Base-by-base conservation (phyloP, 2,888 invertebrate species). In the Caenorhabditis wallacei region DNA sequence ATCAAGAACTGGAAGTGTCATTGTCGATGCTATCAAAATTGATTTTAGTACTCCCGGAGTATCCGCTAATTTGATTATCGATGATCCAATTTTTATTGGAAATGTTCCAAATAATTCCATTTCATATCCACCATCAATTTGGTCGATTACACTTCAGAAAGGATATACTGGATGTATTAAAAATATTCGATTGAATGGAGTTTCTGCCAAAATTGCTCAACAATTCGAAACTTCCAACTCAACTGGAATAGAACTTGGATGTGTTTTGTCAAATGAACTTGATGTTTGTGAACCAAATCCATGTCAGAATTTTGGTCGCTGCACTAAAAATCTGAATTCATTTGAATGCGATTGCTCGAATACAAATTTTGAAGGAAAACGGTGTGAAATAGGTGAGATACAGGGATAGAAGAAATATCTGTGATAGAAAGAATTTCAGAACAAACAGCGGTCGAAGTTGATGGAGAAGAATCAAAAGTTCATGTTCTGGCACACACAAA, bases 1-100 rank as follows among this genome's bases (percentile, higher is more conserved):
- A n/a, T 89, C 91, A 13, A 72, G 91, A 48, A 87, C 85, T 24
- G 91, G 91, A 26, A 85, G 85, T 46, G 89, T 90, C 8, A 79
- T 89, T 20, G 90, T 91, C 13, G 91, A 91, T 76, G 84, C 87
- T 24, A 79, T 90, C 43, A 88, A 90, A 63, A 91, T 90, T 11
- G 91, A 91, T 71, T 91, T 91, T 75, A 88, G 85, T 57, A 91
- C 91, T 4, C 91, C 91, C 13, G 91, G 91, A 13, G 88, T 91
- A 0, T 91, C 91, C 10, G 87, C 91, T 0, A 91, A 91, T 82
- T 82, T 91, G 16, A 89, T 90, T 35, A 87, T 91, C 53, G 84
- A 84, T 46, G 84, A 85, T 64, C 80, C 80, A 0, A 82, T 85
- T 18, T 85, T 64, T 46, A 71, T 85, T 37, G 84, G 82, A 18